Percentiles rank a stretch among this genome's conserved stretches.
Conservation (phyloP, 2,888 invertebrate genomes). For the Argyresthia goedartella region DNA sequence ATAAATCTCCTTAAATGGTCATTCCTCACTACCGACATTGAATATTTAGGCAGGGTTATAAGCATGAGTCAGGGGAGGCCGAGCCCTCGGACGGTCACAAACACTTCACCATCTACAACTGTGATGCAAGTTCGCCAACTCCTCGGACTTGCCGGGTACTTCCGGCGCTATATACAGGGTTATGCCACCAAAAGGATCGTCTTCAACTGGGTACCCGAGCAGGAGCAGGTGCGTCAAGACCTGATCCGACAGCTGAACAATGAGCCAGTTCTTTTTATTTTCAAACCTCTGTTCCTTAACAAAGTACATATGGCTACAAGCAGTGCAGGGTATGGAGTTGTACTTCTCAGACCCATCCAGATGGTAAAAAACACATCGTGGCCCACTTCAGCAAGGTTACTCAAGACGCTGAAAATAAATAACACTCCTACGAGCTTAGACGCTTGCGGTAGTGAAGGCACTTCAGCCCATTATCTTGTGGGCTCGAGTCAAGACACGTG, state of each 20-base stretch:
- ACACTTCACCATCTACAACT: background rate
- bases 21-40: background rate
- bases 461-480: conserved; percentile 10
- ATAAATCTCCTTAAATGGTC: background rate
- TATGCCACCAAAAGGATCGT: background rate
- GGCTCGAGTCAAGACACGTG: conserved; percentile 6
- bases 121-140: conserved; percentile 3
- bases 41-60: background rate
- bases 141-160: conserved; percentile 2
- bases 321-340: conserved; percentile 14
- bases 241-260: conserved; percentile 1
- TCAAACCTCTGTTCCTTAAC: conserved; percentile 12
- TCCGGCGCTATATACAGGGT: background rate
- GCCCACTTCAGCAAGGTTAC: conserved; percentile 7
- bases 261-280: conserved; percentile 12
- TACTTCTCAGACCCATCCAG: conserved; percentile 15
- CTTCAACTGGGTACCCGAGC: background rate
- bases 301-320: conserved; percentile 20
- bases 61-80: background rate
- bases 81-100: background rate
- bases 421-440: conserved; percentile 7
- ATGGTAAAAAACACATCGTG: background rate
- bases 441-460: conserved; percentile 9
- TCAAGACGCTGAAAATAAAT: conserved; percentile 2
- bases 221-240: conserved; percentile 1